Base-by-base conservation (phyloP, 2,113 vertebrate species). In the Anolis sagrei region DNA sequence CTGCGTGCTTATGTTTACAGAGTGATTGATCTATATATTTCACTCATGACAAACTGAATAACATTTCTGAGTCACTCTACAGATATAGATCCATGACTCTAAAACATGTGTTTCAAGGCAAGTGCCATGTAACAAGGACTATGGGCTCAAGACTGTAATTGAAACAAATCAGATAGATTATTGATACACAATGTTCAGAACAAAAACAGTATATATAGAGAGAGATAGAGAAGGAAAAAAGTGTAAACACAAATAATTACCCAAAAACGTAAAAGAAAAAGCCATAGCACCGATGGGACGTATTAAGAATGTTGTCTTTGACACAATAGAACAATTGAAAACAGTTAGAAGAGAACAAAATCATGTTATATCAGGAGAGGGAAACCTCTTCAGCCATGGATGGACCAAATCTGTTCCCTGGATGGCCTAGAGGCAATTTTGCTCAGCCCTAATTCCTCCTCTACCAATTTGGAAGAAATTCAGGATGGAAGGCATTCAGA, bases 1-100 rank as follows among this genome's bases (percentile, higher is more conserved):
- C 8, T 86, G 92, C 54, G 87, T 91, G 49, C 25, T 84, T 88
- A 73, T 70, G 85, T 86, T 82, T 51, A 49, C n/a, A 79, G 86
- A 58, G 27, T 18, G 32, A 49, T 84, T 25, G 5, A 77, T 23
- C 54, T 0, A 73, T 75, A 76, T 44, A 74, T 23, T 79, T 88
- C 0, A 0, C 21, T 81, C 3, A 81, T 29, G 48, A 54, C 49
- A 25, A 39, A 1, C 19, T 87, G 34, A 84, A 78, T 62, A 81
- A 76, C 44, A 39, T 21, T 82, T 1, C 1, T 77, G 54, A 86
- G 58, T 58, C 1, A n/a, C 23, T 76, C 6, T 18, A 61, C 29
- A 7, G 29, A 34, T 76, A 66, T 48, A 39, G 27, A 48, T 11
- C 70, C 27, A 44, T 44, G 23, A 6, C 32, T 23, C 29, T 39